Conservation (phyloP, 2,113 vertebrate species). For the Ranitomeya imitator region DNA sequence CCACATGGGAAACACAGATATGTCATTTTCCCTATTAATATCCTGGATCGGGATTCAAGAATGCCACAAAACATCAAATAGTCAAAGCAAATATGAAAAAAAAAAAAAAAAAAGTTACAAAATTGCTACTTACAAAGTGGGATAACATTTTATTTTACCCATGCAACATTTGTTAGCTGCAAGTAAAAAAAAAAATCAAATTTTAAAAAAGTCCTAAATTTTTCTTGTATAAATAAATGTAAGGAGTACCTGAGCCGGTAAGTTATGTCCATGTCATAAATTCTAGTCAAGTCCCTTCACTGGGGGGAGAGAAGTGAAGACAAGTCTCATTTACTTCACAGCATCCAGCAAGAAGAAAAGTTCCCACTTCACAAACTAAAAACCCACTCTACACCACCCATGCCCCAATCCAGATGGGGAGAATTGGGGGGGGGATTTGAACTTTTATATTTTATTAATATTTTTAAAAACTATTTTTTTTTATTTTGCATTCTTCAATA, state of each 20-base stretch:
- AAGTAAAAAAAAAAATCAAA: background rate
- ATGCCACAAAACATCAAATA: no score
- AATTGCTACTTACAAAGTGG: background rate
- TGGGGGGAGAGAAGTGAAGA: background rate
- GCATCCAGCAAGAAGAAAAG: background rate
- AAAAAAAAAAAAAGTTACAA: background rate
- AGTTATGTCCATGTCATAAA: background rate
- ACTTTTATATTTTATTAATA: no score
- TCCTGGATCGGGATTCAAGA: no score
- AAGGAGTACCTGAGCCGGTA: background rate
- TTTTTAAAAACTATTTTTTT: no score
- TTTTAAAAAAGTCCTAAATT: background rate
- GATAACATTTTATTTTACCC: background rate
- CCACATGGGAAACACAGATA: no score
- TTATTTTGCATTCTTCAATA: no score
- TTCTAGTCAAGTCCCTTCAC: background rate
- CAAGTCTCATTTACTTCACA: slow-evolving; percentile 29
- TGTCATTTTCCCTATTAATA: no score
- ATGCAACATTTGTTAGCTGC: background rate
- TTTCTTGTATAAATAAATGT: no score
- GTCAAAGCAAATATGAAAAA: no score
- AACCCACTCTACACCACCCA: no score
- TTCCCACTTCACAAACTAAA: background rate
- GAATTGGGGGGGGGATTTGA: no score
- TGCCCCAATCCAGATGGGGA: no score